phyloP scores from a whole-genome alignment of 2,113 vertebrate genomes.

The Cisticola juncidis region DNA sequence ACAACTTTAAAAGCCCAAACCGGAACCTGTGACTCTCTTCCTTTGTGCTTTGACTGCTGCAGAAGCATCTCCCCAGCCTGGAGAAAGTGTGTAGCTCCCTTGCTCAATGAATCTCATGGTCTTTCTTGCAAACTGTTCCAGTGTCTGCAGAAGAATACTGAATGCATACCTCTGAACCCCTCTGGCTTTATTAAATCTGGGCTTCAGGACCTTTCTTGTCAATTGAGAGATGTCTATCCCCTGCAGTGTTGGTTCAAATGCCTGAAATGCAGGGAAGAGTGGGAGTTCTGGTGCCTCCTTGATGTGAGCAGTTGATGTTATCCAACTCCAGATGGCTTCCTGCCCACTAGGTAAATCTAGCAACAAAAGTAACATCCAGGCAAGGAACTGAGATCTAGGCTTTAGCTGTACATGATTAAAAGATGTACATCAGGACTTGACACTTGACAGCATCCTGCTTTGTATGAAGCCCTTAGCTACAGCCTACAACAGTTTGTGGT shows the following conservation, averaged over 20 bases:
- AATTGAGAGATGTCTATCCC: neutral
- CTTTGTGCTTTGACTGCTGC: neutral
- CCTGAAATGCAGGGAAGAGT: neutral
- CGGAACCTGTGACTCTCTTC: neutral
- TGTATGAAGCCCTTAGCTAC: neutral
- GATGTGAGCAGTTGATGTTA: neutral
- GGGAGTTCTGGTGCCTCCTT: neutral
- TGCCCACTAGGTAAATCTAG: neutral
- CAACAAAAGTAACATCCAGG: neutral
- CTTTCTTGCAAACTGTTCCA: neutral
- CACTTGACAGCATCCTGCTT: neutral
- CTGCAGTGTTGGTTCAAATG: neutral
- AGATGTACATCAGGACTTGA: neutral
- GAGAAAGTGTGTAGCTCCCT: neutral
- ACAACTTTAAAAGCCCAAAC: neutral
- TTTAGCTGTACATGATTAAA: neutral
- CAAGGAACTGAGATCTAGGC: neutral
- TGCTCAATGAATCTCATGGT: neutral
- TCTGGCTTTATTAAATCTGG: neutral
- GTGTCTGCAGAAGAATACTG: neutral
- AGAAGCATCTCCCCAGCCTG: neutral
- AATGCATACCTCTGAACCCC: neutral
- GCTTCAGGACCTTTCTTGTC: neutral
- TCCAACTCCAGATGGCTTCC: neutral
- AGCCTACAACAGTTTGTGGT: neutral